phyloP scores from a whole-genome alignment of 2,797 vertebrate genomes.

The Lycodopsis pacificus region DNA sequence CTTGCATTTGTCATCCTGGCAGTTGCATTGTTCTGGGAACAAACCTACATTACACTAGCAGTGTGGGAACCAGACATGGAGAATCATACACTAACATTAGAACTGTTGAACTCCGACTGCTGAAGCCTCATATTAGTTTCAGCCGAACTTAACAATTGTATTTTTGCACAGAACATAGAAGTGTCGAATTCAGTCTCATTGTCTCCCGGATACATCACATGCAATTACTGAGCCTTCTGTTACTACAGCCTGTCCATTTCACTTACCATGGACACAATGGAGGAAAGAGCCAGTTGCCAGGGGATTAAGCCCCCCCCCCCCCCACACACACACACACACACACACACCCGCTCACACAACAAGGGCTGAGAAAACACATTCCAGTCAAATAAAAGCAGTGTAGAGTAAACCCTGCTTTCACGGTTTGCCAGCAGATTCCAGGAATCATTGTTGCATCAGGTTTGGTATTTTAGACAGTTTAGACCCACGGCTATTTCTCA shows the following conservation, averaged over 20 bases:
- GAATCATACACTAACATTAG: background rate
- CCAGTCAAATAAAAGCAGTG: constrained; percentile 28
- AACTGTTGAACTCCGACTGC: background rate
- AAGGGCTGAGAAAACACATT: constrained; percentile 48
- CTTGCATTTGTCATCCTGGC: background rate
- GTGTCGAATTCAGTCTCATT: background rate
- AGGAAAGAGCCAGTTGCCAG: constrained; percentile 43
- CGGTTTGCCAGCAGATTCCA: constrained; percentile 50
- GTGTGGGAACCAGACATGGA: background rate
- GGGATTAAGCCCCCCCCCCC: constrained; percentile 23
- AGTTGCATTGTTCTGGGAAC: background rate
- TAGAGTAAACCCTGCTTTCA: constrained; percentile 48
- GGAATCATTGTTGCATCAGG: constrained; percentile 30
- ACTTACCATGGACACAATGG: constrained; percentile 33
- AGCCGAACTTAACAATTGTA: background rate
- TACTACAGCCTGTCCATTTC: constrained; percentile 9
- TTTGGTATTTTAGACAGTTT: constrained; percentile 10
- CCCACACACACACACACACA: background rate
- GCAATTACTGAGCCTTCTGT: background rate
- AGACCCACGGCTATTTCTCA: background rate
- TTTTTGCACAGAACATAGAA: background rate
- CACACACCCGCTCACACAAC: constrained; percentile 3
- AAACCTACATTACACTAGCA: too few relatives aligned
- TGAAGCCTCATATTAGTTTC: background rate
- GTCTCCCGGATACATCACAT: background rate